phyloP scores from a whole-genome alignment of 2,888 invertebrate genomes.

The Cephalotes varians region DNA sequence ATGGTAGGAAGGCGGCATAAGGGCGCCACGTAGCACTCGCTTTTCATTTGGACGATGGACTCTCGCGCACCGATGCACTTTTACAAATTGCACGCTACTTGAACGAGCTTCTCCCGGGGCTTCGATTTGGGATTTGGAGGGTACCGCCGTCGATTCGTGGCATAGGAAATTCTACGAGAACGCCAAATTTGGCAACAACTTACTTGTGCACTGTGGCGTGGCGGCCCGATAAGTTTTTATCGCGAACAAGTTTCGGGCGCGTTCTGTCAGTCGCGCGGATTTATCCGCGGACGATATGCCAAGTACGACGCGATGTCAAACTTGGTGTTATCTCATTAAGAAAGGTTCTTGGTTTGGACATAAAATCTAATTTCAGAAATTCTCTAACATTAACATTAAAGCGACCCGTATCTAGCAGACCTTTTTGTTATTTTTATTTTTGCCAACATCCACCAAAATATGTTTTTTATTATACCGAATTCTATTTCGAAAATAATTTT shows the following conservation, averaged over 20 bases:
- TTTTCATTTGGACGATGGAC: constrained; percentile 63
- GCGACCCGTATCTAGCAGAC: background rate
- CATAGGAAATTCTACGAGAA: constrained; percentile 40
- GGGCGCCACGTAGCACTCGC: constrained; percentile 46
- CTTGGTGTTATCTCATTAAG: constrained; percentile 20
- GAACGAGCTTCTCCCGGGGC: constrained; percentile 41
- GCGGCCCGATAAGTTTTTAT: constrained; percentile 51
- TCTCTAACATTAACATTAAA: background rate
- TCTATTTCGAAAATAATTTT: too few relatives aligned
- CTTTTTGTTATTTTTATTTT: background rate
- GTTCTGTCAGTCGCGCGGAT: constrained; percentile 25
- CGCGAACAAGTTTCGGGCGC: constrained; percentile 41
- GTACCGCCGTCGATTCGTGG: constrained; percentile 34
- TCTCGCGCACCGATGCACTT: constrained; percentile 70
- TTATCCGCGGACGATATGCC: constrained; percentile 31
- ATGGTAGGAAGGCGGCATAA: constrained; percentile 29
- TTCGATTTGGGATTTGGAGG: constrained; percentile 56
- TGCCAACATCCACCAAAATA: too few relatives aligned
- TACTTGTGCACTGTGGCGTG: constrained; percentile 51
- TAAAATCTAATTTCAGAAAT: background rate
- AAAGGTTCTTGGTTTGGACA: background rate
- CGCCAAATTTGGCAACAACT: constrained; percentile 53
- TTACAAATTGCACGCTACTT: constrained; percentile 76
- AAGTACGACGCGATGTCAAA: constrained; percentile 27
- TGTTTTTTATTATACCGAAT: background rate